A percentile compares a stretch with the other conserved stretches of the same genome.
phyloP scores from a whole-genome alignment of 1,140 invertebrate genomes.

The Chironomus tepperi region DNA sequence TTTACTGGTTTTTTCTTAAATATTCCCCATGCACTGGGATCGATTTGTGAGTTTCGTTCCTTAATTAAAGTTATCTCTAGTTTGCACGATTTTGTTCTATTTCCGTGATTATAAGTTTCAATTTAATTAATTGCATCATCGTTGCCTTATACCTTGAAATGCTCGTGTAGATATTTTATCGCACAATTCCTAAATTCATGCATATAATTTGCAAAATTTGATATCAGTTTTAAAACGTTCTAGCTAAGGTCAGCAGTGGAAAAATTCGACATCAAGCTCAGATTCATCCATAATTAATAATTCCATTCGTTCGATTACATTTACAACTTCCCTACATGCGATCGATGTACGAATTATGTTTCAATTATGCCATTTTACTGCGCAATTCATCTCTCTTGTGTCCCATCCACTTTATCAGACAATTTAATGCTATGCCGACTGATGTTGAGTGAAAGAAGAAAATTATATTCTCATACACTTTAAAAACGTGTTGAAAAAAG shows the following conservation, averaged over 20 bases:
- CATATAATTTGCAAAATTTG: no score
- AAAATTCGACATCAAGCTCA: not conserved
- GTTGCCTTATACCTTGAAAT: no score
- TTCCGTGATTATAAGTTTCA: no score
- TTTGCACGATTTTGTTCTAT: no score
- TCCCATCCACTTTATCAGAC: not conserved
- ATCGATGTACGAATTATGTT: not conserved
- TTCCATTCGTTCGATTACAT: conserved; percentile 16
- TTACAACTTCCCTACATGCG: conserved; percentile 7
- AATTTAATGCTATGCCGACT: no score
- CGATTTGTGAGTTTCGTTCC: not conserved
- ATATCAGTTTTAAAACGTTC: no score
- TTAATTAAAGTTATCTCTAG: no score
- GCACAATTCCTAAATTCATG: no score
- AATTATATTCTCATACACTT: not conserved
- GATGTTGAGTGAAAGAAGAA: no score
- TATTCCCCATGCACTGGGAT: not conserved
- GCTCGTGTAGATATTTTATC: no score
- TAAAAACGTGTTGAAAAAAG: not conserved
- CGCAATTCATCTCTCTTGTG: not conserved
- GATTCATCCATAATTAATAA: not conserved
- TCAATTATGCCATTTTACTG: not conserved
- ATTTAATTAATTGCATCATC: no score
- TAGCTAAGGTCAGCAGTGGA: no score
- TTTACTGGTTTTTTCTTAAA: not conserved